A percentile compares a stretch with the other conserved stretches of the same genome.
Conservation (phyloP, 2,113 vertebrate genomes). For the Zapus hudsonius region DNA sequence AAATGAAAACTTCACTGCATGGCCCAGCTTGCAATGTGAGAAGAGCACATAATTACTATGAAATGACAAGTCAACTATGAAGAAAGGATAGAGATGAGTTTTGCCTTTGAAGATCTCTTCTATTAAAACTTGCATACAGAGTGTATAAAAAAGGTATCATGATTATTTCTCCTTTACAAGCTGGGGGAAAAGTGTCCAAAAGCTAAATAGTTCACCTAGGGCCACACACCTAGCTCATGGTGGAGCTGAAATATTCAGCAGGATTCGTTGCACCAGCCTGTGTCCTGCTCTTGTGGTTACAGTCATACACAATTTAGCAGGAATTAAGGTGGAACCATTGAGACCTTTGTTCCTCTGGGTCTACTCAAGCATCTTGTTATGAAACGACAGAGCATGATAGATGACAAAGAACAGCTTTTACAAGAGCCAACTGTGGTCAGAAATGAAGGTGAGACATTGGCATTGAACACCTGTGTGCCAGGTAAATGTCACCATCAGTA, state of each 20-base stretch:
- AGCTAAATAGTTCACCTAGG: neutral
- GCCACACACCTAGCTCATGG: neutral
- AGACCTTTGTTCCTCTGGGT: neutral
- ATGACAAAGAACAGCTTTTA: neutral
- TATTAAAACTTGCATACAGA: neutral
- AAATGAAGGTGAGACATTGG: neutral
- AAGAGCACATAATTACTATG: slow-evolving; percentile 13
- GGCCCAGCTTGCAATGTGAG: neutral
- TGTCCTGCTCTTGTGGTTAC: neutral
- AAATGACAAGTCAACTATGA: slow-evolving; percentile 7
- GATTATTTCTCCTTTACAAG: neutral
- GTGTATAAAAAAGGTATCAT: neutral
- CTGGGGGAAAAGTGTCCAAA: neutral
- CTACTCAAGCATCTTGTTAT: neutral
- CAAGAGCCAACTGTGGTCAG: neutral
- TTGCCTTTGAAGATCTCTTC: slow-evolving; percentile 7
- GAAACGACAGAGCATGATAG: neutral
- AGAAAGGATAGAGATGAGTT: neutral
- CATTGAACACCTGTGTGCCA: neutral
- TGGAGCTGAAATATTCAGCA: neutral
- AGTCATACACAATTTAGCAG: fast-evolving
- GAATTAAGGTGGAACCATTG: neutral
- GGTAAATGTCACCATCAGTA: neutral
- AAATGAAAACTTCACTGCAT: neutral
- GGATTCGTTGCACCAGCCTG: neutral